Percentiles rank a stretch among this genome's conserved stretches.
Evolutionary conservation across 2,797 vertebrate genomes (phyloP).

Genomic region (Otolemur crassicaudatus): DNA sequence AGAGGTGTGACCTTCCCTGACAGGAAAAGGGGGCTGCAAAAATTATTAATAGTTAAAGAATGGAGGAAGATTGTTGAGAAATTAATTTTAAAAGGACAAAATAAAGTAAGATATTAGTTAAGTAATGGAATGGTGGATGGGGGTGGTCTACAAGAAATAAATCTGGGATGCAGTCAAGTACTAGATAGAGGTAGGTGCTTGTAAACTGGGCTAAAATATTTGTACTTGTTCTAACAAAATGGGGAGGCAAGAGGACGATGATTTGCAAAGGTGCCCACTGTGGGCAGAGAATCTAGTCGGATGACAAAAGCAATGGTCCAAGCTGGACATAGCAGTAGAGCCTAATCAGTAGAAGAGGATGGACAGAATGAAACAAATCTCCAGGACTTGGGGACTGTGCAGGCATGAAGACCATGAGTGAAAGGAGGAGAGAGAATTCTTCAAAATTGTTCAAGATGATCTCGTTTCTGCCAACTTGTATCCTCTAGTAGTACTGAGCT

Average conservation of each 20-base stretch:
- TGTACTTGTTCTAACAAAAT: neutral
- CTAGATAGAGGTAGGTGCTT: neutral
- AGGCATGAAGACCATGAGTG: too few relatives aligned
- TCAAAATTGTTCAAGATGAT: neutral
- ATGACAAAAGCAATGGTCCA: neutral
- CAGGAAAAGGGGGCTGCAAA: neutral
- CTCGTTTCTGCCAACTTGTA: neutral
- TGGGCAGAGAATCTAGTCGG: neutral
- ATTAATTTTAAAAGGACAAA: neutral
- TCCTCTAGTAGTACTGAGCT: neutral
- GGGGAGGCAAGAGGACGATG: neutral
- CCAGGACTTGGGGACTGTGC: neutral
- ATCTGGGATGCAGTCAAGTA: neutral
- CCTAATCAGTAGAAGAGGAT: neutral
- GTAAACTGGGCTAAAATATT: neutral
- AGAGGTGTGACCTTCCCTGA: neutral
- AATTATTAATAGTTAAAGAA: neutral
- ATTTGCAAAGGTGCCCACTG: neutral
- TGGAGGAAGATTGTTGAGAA: neutral
- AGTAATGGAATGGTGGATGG: neutral
- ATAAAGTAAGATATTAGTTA: conserved; percentile 5
- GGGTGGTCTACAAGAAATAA: neutral
- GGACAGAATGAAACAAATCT: neutral
- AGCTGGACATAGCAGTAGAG: neutral
- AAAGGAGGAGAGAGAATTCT: neutral